Percentiles rank a stretch among this genome's conserved stretches.
phyloP scores from a whole-genome alignment of 2,888 invertebrate genomes.

The Leptinotarsa juncta region DNA sequence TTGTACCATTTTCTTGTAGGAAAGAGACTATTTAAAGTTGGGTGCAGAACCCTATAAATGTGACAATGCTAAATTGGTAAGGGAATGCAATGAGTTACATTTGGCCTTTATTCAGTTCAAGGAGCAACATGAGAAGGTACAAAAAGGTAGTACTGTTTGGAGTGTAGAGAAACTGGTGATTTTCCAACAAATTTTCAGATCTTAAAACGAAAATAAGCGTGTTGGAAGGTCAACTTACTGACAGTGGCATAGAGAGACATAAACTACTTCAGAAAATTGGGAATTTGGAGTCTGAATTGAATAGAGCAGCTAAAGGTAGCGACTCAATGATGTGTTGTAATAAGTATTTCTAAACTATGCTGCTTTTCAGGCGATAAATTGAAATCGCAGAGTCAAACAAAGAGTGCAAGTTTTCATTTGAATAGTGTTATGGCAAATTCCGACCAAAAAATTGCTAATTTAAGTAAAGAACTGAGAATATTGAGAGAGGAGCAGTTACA shows the following conservation, averaged over 20 bases:
- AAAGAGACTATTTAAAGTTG: slow-evolving; percentile 76
- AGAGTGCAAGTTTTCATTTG: slow-evolving; percentile 60
- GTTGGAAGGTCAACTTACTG: slow-evolving; percentile 71
- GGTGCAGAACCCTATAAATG: slow-evolving; percentile 84
- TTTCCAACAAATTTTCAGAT: slow-evolving; percentile 60
- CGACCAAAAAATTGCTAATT: slow-evolving; percentile 62
- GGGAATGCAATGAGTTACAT: slow-evolving; percentile 81
- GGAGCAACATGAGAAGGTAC: slow-evolving; percentile 73
- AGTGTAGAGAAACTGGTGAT: neutral
- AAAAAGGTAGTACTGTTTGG: slow-evolving; percentile 65
- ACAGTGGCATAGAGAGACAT: slow-evolving; percentile 66
- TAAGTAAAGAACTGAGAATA: slow-evolving; percentile 64
- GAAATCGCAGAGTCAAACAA: slow-evolving; percentile 11
- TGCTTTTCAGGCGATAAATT: neutral
- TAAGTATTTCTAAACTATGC: neutral
- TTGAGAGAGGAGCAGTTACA: slow-evolving; percentile 63
- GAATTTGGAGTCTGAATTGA: slow-evolving; percentile 69
- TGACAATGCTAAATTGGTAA: slow-evolving; percentile 81
- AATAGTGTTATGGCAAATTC: slow-evolving; percentile 63
- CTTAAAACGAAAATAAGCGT: slow-evolving; percentile 67
- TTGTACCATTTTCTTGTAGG: slow-evolving; percentile 65
- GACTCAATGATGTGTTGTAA: slow-evolving; percentile 53
- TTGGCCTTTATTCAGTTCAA: slow-evolving; percentile 73
- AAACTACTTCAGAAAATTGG: slow-evolving; percentile 50
- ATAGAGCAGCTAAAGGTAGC: slow-evolving; percentile 69